Percentiles rank a stretch among this genome's conserved stretches.
Evolutionary conservation across 64 coral and sea anemone species (phyloP).

Genomic region (Montipora cactus): DNA sequence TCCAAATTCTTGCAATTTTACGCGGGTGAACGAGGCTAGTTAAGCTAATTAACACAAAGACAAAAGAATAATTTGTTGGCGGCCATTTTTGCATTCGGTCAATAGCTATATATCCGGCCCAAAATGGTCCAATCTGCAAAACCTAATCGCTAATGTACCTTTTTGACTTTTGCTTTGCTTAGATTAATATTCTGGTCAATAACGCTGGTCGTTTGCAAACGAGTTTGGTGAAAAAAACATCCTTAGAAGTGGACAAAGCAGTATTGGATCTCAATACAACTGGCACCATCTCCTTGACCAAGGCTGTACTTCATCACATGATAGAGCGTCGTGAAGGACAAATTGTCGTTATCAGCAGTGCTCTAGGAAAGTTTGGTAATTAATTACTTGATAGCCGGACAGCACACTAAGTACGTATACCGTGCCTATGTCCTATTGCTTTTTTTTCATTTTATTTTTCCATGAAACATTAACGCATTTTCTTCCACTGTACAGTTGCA

Average conservation of each 20-base stretch:
- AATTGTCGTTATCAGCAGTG: conserved; percentile 82
- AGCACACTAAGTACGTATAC: too few relatives aligned
- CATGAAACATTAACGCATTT: too few relatives aligned
- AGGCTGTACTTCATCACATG: conserved; percentile 86
- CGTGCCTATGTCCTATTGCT: too few relatives aligned
- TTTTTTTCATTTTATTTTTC: too few relatives aligned
- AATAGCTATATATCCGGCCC: too few relatives aligned
- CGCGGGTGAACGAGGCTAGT: too few relatives aligned
- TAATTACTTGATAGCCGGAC: neutral
- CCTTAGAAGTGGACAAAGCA: conserved; percentile 62
- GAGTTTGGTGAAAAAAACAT: conserved; percentile 51
- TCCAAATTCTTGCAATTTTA: too few relatives aligned
- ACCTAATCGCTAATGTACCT: neutral
- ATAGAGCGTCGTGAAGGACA: conserved; percentile 64
- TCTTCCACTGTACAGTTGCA: too few relatives aligned
- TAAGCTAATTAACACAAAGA: too few relatives aligned
- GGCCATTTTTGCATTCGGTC: too few relatives aligned
- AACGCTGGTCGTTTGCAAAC: conserved; percentile 69
- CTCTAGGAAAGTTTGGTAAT: conserved; percentile 86
- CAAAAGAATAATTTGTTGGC: too few relatives aligned
- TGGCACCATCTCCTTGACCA: conserved; percentile 88
- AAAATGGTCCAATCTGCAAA: too few relatives aligned
- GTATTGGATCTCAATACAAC: conserved; percentile 74
- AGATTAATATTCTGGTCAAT: conserved; percentile 88
- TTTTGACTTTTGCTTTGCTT: neutral